Base-by-base conservation (phyloP, 2,888 invertebrate genomes). In the Epirrita christyi region DNA sequence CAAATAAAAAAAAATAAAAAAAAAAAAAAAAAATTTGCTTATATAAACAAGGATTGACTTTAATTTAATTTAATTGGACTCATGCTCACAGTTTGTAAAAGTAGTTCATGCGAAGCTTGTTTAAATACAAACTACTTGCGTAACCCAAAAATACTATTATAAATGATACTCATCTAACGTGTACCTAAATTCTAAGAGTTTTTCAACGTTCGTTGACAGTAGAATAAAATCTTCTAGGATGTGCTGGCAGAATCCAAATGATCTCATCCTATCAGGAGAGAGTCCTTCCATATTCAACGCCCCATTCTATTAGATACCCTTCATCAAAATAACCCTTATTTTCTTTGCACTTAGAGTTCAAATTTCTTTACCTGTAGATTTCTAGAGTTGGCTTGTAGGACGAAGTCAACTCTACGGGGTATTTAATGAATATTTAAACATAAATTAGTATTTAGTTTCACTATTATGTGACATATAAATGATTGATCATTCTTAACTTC, bases 251-350 rank as follows among this genome's bases (percentile, higher is more conserved):
- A 71, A 66, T 71, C 70, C 73, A 71, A 71, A 80, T 78, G 81
- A 82, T 75, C 72, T 70, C 72, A 78, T 76, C 78, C 63, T 71
- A 78, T 78, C 75, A 66, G 72, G 85, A 83, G 85, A 86, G 85
- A 86, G 85, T 81, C 72, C 69, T 75, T 78, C 63, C 76, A 78
- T 76, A 81, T 77, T 75, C 72, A 78, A 63, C 11, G 27, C 8
- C 29, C 8, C 9, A 11, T 8, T 38, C 27, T 8, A 27, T 13
- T 11, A n/a, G n/a, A n/a, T n/a, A 7, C 32, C 7, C 8, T 21
- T 21, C 4, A 21, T 21, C 9, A 44, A 49, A 45, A 28, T 15
- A 36, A n/a, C 48, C 21, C 37, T 34, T 61, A 61, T 38, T 28
- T 28, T 13, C 7, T 1, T 8, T 9, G 1, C 0, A 1, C n/a